Evolutionary conservation across 2,888 invertebrate genomes (phyloP).

Genomic region (Lymantria monacha): DNA sequence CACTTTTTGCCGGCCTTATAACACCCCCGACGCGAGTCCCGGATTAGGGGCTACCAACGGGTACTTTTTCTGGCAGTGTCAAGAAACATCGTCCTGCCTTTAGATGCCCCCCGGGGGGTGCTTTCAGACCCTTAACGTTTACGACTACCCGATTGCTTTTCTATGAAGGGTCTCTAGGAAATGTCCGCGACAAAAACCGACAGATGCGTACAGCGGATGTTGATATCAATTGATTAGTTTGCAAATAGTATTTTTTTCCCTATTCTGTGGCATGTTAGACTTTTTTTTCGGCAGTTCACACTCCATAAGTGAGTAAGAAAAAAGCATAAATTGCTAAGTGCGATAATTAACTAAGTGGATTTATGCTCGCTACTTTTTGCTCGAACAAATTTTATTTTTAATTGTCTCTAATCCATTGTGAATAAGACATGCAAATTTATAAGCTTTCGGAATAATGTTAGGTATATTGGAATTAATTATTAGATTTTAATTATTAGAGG

Average conservation of each 20-base stretch:
- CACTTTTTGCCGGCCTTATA: constrained; percentile 77
- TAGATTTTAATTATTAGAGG: too few relatives aligned
- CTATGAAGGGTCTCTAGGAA: constrained; percentile 74
- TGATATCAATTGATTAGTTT: constrained; percentile 57
- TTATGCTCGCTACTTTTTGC: too few relatives aligned
- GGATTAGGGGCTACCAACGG: constrained; percentile 70
- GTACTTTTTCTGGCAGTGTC: constrained; percentile 75
- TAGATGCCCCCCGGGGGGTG: constrained; percentile 82
- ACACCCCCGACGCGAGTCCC: constrained; percentile 70
- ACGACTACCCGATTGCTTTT: constrained; percentile 85
- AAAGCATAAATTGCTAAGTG: constrained; percentile 21
- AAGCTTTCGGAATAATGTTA: too few relatives aligned
- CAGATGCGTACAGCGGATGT: constrained; percentile 67
- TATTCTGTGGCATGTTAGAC: constrained; percentile 36
- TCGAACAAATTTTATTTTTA: too few relatives aligned
- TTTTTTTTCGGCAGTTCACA: constrained; percentile 39
- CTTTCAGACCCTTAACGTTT: constrained; percentile 83
- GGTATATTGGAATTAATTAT: too few relatives aligned
- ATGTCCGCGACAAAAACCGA: constrained; percentile 66
- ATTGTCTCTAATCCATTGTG: too few relatives aligned
- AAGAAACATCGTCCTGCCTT: constrained; percentile 75
- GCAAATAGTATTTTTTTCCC: constrained; percentile 42
- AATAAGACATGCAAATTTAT: too few relatives aligned
- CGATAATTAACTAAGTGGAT: constrained; percentile 6
- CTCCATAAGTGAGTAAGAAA: constrained; percentile 36